Conservation (phyloP, 2,888 invertebrate species). For the Andrena camellia region DNA sequence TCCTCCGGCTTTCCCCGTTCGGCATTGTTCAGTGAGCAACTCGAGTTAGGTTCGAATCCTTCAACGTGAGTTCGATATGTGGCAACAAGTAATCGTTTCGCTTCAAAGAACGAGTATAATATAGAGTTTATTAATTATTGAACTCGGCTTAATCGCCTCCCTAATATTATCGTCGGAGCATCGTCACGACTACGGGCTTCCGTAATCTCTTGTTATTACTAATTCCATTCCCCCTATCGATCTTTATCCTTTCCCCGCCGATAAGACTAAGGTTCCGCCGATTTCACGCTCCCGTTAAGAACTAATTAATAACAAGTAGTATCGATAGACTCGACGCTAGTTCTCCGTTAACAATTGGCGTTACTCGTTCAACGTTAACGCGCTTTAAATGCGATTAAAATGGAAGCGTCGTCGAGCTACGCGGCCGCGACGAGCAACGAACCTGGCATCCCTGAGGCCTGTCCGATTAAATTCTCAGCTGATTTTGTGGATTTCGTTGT, state of each 20-base stretch:
- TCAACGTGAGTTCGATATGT: conserved; percentile 68
- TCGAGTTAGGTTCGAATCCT: conserved; percentile 59
- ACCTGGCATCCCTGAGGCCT: conserved; percentile 15
- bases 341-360: conserved; percentile 46
- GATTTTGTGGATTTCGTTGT: conserved; percentile 2
- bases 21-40: conserved; percentile 66
- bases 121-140: conserved; percentile 53
- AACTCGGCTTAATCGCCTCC: conserved; percentile 38
- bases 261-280: neutral
- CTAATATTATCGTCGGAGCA: conserved; percentile 45
- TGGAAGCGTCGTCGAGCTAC: conserved; percentile 32
- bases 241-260: neutral
- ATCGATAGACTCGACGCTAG: conserved; percentile 47
- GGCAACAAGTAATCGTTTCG: conserved; percentile 65
- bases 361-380: conserved; percentile 21
- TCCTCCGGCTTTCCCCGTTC: neutral
- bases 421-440: conserved; percentile 23
- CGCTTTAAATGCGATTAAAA: conserved; percentile 52
- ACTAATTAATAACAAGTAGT: conserved; percentile 53
- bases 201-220: neutral
- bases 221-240: neutral
- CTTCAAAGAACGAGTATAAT: conserved; percentile 59
- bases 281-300: conserved; percentile 20
- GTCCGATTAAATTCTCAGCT: conserved; percentile 20
- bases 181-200: conserved; percentile 30